These are phyloP conservation scores for Erpornis zantholeuca DNA, from an alignment of 2,113 vertebrate species.

Conservation along the genomic window DNA sequence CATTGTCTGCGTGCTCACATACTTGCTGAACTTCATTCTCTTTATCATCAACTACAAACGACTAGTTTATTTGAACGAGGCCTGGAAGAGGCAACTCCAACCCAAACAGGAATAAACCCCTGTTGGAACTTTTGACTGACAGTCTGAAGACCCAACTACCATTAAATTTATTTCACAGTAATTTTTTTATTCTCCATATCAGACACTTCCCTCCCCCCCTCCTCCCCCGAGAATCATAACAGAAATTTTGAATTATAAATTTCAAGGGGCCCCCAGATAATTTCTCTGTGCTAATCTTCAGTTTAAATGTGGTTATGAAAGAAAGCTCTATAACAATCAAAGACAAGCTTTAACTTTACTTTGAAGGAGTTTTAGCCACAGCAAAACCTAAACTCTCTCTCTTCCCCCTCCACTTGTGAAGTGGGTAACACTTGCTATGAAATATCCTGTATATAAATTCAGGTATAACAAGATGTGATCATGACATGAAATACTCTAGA, in stretches of 20 bases:
- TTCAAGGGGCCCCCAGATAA: conserved; percentile 70
- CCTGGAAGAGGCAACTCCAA: conserved; percentile 96
- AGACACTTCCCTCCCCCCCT: conserved; percentile 10
- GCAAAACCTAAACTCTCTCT: conserved; percentile 53
- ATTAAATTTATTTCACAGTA: conserved; percentile 95
- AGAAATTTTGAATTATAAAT: conserved; percentile 71
- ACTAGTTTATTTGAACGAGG: conserved; percentile 99
- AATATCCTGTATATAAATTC: conserved; percentile 73
- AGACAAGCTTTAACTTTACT: conserved; percentile 85
- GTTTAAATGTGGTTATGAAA: conserved; percentile 63
- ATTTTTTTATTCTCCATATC: conserved; percentile 75
- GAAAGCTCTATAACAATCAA: conserved; percentile 68
- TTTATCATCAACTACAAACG: conserved; percentile 99
- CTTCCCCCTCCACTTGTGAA: conserved; percentile 51
- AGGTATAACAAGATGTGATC: conserved; percentile 75
- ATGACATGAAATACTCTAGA: conserved; percentile 77
- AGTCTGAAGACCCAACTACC: conserved; percentile 90
- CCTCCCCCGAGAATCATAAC: conserved; percentile 63
- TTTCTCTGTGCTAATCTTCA: conserved; percentile 71
- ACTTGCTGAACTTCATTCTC: conserved; percentile 97
- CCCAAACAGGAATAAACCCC: conserved; percentile 90
- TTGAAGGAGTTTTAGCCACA: conserved; percentile 72
- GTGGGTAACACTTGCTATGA: conserved; percentile 70
- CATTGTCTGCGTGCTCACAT: conserved; percentile 92
- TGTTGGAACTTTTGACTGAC: conserved; percentile 82